Base-by-base conservation (phyloP, 2,888 invertebrate species). In the Lithophane leautieri region DNA sequence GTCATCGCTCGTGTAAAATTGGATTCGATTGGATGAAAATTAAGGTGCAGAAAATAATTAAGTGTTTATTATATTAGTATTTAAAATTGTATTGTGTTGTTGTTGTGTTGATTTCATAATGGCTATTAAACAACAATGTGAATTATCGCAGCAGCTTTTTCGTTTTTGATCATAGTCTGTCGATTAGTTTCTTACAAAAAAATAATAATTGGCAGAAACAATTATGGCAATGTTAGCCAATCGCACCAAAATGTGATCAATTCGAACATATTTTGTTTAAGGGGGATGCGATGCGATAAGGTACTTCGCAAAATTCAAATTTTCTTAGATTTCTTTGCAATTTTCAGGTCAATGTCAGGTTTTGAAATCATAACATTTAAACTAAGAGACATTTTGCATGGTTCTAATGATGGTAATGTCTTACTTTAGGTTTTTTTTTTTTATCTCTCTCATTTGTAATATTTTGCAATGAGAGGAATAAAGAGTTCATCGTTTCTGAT, bases 221-320 rank as follows among this genome's bases (percentile, higher is more conserved):
- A 50, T 22, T 28, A 42, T n/a, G 60, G n/a, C n/a, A 34, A 73
- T 52, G n/a, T 50, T 60, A 50, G 50, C 28, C 16, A 42, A 60
- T n/a, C 0, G 54, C 7, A 34, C 22, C 22, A 34, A 34, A 4
- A 28, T 68, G 42, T 44, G 1, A 72, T 69, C 28, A 44, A n/a
- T 72, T 70, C n/a, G 44, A 72, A 19, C 19, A 22, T 40, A 61
- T 34, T 61, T 22, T 61, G 4, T 60, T 60, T 12, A 61, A 34
- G 11, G 19, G 6, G 34, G 2, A 34, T 34, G 34, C 11, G 2
- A 34, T 34, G 34, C 11, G 12, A 22, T 19, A 22, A 34, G 1
- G 22, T 34, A 22, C 6, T 12, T 16, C 6, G 3, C 19, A 11
- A 2, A 28, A 25, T 44, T 4, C 1, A 19, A 7, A 1, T 42